Percentiles rank a stretch among this genome's conserved stretches.
Conservation (phyloP, 2,888 invertebrate genomes). For the Notodonta ziczac region DNA sequence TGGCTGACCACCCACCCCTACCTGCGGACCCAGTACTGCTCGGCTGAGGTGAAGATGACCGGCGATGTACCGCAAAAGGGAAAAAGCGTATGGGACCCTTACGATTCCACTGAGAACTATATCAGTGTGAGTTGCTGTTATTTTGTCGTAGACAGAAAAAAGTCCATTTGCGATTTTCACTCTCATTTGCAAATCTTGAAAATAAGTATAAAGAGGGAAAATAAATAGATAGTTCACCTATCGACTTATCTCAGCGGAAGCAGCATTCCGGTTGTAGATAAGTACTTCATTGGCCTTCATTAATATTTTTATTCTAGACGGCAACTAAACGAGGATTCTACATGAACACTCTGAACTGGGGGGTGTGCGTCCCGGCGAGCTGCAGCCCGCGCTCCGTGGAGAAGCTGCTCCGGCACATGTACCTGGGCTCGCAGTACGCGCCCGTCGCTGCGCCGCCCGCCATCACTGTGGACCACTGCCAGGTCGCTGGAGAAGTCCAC, state of each 20-base stretch:
- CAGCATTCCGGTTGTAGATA: no score
- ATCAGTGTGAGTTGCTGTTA: conserved; percentile 18
- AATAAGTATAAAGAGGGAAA: no score
- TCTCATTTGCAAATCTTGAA: no score
- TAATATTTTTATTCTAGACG: conserved; percentile 7
- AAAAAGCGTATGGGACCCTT: conserved; percentile 12
- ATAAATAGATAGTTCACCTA: no score
- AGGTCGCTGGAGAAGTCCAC: conserved; percentile 1
- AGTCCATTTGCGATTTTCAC: no score
- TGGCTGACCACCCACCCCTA: conserved; percentile 15
- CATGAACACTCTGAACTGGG: conserved; percentile 13
- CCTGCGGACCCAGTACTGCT: conserved; percentile 25
- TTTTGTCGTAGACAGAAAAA: neutral
- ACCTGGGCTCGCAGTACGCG: conserved; percentile 14
- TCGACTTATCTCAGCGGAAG: no score
- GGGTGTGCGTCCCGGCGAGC: conserved; percentile 21
- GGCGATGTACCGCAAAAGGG: conserved; percentile 3
- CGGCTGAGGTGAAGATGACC: conserved; percentile 24
- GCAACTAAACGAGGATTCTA: conserved; percentile 3
- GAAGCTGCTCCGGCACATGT: conserved; percentile 19
- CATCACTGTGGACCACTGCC: conserved; percentile 21
- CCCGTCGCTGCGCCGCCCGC: conserved; percentile 2
- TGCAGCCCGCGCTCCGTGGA: conserved; percentile 20
- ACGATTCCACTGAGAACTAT: conserved; percentile 13
- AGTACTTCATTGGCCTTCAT: no score